A percentile compares a stretch with the other conserved stretches of the same genome.
phyloP scores from a whole-genome alignment of 2,113 vertebrate species.

The Saccopteryx bilineata region DNA sequence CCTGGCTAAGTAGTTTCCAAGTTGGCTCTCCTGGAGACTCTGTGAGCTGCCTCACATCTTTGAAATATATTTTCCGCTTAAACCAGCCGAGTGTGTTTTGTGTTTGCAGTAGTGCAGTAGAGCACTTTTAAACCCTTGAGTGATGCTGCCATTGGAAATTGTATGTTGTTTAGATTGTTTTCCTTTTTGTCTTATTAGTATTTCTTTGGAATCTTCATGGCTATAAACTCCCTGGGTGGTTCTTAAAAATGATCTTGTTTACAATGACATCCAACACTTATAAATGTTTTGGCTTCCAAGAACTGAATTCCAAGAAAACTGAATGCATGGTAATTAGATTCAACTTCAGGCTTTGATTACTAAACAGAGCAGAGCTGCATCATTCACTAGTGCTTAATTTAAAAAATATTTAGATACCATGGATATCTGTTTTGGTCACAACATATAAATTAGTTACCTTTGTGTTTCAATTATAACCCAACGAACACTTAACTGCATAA shows the following conservation, averaged over 20 bases:
- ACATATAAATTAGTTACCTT: conserved; percentile 26
- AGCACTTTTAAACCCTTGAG: not conserved
- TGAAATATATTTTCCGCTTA: not conserved
- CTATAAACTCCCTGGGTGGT: not conserved
- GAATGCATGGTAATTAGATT: conserved; percentile 42
- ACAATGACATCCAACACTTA: not conserved
- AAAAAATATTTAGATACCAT: not conserved
- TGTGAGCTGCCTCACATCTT: not conserved
- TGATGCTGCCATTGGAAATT: not conserved
- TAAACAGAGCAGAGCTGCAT: not conserved
- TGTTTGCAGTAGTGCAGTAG: not conserved
- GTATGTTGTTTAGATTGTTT: not conserved
- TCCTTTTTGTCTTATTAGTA: not conserved
- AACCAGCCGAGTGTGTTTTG: not conserved
- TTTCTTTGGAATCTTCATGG: not conserved
- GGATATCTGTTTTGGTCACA: not conserved
- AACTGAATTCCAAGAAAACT: conserved; percentile 41
- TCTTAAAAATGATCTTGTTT: conserved; percentile 46
- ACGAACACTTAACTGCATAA: not conserved
- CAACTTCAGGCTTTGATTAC: conserved; percentile 36
- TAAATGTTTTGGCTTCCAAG: not conserved
- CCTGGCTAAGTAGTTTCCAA: not conserved
- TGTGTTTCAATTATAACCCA: conserved; percentile 30
- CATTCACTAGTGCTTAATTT: conserved; percentile 17
- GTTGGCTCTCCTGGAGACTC: not conserved